Percentiles rank a stretch among this genome's conserved stretches.
phyloP scores from a whole-genome alignment of 2,797 vertebrate species.

The Lepus oiostolus region DNA sequence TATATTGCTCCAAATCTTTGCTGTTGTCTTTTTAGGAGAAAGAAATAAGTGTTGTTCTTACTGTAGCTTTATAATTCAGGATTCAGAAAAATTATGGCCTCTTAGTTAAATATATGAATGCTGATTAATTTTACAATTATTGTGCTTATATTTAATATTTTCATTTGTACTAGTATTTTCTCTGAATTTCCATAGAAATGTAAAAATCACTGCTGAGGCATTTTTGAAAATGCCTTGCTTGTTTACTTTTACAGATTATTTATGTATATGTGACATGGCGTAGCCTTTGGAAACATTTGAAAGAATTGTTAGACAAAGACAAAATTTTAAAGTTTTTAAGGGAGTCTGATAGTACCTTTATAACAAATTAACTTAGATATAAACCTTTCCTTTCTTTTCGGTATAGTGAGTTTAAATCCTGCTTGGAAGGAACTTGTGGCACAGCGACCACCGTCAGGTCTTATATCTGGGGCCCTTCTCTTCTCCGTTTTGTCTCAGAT shows the following conservation, averaged over 20 bases:
- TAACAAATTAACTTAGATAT: slow-evolving; percentile 1
- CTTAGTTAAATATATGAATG: neutral
- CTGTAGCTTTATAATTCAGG: slow-evolving; percentile 32
- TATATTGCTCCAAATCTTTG: neutral
- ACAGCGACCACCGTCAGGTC: slow-evolving; percentile 95
- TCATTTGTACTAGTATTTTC: slow-evolving; percentile 31
- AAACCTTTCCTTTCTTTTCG: slow-evolving; percentile 41
- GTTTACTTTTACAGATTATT: slow-evolving; percentile 46
- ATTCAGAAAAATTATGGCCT: slow-evolving; percentile 49
- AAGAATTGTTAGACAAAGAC: slow-evolving; percentile 59
- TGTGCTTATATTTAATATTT: slow-evolving; percentile 41
- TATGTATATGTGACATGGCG: neutral
- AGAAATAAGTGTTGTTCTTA: slow-evolving; percentile 29
- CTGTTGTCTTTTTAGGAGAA: neutral
- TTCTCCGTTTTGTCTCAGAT: slow-evolving; percentile 98
- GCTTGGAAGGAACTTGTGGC: slow-evolving; percentile 97
- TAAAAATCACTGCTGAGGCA: neutral
- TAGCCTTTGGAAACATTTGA: neutral
- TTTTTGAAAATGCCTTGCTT: slow-evolving; percentile 52
- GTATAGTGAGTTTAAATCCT: slow-evolving; percentile 97
- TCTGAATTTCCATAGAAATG: slow-evolving; percentile 23
- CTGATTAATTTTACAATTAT: slow-evolving; percentile 16
- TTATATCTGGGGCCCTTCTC: slow-evolving; percentile 96
- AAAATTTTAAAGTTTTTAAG: slow-evolving; percentile 57
- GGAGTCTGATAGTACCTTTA: slow-evolving; percentile 52